A percentile compares a stretch with the other conserved stretches of the same genome.
Evolutionary conservation across 2,113 vertebrate genomes (phyloP).

Genomic region (Hypomesus transpacificus): DNA sequence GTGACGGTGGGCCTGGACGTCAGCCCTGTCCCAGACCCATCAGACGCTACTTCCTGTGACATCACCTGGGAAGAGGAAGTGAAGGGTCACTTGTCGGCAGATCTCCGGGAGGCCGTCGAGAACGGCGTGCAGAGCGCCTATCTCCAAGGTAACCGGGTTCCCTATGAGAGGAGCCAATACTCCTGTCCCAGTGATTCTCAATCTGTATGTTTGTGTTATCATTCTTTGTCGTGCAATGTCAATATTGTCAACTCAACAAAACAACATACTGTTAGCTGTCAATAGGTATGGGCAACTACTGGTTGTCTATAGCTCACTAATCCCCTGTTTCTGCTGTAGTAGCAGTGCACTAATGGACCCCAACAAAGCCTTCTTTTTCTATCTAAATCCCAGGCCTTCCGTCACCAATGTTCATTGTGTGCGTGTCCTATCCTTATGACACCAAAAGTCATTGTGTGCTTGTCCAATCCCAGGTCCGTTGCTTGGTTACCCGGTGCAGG

Average conservation of each 20-base stretch:
- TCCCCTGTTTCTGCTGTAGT: too few species aligned
- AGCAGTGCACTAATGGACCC: not conserved
- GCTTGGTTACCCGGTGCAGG: constrained; percentile 85
- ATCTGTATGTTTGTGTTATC: too few species aligned
- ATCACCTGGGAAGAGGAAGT: constrained; percentile 57
- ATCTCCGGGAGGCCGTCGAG: constrained; percentile 76
- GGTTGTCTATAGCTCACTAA: too few species aligned
- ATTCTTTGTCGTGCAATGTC: too few species aligned
- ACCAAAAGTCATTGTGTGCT: not conserved
- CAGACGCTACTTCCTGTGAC: constrained; percentile 46
- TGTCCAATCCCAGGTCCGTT: constrained; percentile 76
- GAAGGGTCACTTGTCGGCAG: constrained; percentile 57
- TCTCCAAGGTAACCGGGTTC: constrained; percentile 78
- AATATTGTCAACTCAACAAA: too few species aligned
- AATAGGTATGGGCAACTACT: too few species aligned
- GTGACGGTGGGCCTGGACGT: constrained; percentile 76
- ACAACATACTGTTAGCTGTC: too few species aligned
- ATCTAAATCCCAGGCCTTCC: not conserved
- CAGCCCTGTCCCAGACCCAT: constrained; percentile 53
- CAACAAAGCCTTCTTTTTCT: not conserved
- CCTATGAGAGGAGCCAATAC: not conserved
- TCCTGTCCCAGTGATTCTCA: too few species aligned
- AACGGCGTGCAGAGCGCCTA: constrained; percentile 81
- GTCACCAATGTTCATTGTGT: not conserved
- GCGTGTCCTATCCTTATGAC: not conserved